Conservation (phyloP, 2,797 vertebrate genomes). For the Ciconia nigra region DNA sequence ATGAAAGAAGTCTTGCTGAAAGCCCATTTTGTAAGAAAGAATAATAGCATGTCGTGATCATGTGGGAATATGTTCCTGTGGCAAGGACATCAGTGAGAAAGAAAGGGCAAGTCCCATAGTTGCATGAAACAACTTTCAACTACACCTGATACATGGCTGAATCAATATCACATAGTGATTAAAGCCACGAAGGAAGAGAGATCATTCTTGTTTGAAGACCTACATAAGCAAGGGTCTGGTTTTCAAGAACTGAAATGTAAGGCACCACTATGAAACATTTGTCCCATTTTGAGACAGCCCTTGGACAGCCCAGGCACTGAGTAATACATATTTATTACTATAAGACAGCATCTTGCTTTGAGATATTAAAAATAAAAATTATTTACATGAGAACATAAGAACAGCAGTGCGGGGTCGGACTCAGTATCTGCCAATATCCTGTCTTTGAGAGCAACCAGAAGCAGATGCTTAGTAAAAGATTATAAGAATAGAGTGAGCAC, state of each 20-base stretch:
- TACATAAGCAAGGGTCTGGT: not conserved
- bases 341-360: not conserved
- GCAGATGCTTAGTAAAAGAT: not conserved
- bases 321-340: not conserved
- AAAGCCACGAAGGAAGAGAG: not conserved
- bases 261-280: not conserved
- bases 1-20: not conserved
- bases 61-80: not conserved
- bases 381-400: not conserved
- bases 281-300: not conserved
- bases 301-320: not conserved
- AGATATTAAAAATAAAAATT: not conserved
- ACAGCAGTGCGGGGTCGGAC: not conserved
- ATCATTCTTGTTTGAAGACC: not conserved
- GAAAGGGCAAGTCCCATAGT: not conserved
- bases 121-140: not conserved
- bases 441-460: not conserved
- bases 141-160: not conserved
- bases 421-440: not conserved
- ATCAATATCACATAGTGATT: not conserved
- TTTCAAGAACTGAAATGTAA: not conserved
- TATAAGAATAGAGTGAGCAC: not conserved
- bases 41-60: not conserved
- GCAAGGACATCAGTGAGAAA: not conserved
- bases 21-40: not conserved